These are phyloP conservation scores for Babyrousa celebensis DNA, from an alignment of 2,797 vertebrate genomes.

Conservation along the genomic window DNA sequence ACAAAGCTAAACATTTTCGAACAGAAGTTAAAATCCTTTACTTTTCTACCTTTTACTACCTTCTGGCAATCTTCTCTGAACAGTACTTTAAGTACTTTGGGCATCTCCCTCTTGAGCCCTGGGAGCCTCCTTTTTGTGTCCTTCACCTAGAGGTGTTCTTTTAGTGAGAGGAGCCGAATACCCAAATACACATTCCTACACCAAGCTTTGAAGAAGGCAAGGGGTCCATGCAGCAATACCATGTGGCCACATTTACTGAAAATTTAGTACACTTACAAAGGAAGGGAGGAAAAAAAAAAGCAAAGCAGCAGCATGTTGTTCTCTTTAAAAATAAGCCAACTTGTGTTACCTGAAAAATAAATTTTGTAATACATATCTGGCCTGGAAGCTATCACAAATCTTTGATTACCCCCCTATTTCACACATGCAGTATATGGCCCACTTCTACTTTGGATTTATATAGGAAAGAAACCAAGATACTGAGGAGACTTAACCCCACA, in stretches of 20 bases:
- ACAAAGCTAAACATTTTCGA: conserved; percentile 52
- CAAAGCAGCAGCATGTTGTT: background rate
- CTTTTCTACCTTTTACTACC: background rate
- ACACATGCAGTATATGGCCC: too few species aligned
- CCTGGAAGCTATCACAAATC: background rate
- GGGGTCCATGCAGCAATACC: background rate
- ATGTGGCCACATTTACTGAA: background rate
- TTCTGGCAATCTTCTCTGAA: conserved; percentile 12
- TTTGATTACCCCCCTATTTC: background rate
- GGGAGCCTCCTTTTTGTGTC: too few species aligned
- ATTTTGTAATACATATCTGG: background rate
- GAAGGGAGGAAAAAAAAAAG: background rate
- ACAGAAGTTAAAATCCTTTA: background rate
- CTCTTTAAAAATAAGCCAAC: background rate
- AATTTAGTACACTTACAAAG: background rate
- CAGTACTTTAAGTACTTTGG: background rate
- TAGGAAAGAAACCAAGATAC: background rate
- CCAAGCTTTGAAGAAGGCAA: background rate
- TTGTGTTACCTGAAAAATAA: background rate
- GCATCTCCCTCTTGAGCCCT: background rate
- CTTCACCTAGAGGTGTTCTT: background rate
- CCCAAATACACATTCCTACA: background rate
- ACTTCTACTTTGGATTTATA: background rate
- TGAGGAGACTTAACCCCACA: background rate
- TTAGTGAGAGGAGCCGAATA: background rate